phyloP scores from a whole-genome alignment of 64 coral and sea anemone genomes.

The Actinia tenebrosa region DNA sequence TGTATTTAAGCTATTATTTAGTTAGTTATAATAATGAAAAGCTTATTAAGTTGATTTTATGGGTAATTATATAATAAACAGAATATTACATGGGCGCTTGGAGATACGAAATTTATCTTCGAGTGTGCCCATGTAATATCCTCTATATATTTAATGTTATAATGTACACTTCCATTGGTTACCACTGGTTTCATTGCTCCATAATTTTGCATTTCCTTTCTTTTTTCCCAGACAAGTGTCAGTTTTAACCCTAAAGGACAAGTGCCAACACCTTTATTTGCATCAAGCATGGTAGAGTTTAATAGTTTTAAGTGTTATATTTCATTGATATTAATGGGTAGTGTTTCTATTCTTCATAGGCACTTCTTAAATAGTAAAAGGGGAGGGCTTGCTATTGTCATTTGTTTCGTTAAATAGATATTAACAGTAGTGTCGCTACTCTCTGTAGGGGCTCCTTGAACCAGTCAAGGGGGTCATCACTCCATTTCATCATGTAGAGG shows the following conservation, averaged over 20 bases:
- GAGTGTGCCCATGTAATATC: no score
- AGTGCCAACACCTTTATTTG: slow-evolving; percentile 5
- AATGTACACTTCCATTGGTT: no score
- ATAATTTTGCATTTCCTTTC: not conserved
- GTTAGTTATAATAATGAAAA: no score
- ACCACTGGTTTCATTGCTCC: no score
- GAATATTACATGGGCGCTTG: no score
- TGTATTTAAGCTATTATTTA: no score
- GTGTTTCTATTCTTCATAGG: slow-evolving; percentile 12
- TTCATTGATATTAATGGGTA: not conserved
- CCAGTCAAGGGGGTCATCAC: slow-evolving; percentile 28
- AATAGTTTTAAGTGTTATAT: not conserved
- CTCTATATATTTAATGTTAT: no score
- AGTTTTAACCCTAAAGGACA: not conserved
- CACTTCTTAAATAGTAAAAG: slow-evolving; percentile 38
- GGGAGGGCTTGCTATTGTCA: not conserved
- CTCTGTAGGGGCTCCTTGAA: slow-evolving; percentile 37
- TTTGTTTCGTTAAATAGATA: no score
- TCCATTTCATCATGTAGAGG: slow-evolving; percentile 11
- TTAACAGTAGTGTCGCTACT: no score
- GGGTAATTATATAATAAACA: no score
- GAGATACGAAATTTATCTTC: no score
- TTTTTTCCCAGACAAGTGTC: slow-evolving; percentile 1
- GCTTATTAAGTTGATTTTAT: no score
- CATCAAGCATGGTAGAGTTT: slow-evolving; percentile 10